Base-by-base conservation (phyloP, 2,888 invertebrate species). In the Lissonota sp. region DNA sequence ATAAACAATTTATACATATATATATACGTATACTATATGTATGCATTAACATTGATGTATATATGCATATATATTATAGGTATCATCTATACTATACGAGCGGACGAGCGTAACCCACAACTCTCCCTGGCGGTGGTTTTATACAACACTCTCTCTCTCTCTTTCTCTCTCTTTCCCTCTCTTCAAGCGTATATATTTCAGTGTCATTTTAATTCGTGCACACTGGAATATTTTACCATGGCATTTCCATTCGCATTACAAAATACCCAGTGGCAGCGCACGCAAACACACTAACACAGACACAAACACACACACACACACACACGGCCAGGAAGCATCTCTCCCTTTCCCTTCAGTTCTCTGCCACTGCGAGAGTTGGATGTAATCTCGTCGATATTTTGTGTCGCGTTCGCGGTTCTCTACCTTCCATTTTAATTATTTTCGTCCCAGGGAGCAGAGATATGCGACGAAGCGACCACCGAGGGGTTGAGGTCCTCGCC, bases 321-420 rank as follows among this genome's bases (percentile, higher is more conserved):
- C 14, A 40, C 12, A 55, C 5, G 14, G 6, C 53, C 42, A 42
- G 14, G 40, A 10, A 26, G 26, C 26, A 26, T 26, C 26, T 26
- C 26, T 26, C 26, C 26, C 26, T 26, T 26, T 26, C 26, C 26
- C 26, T 26, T 26, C 26, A 3, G 26, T 26, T 26, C 26, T 26
- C 26, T 26, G 26, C 26, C 26, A 26, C 26, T 26, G 26, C 26
- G 75, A 62, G 62, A 62, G 75, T 44, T 44, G 62, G 88, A 88
- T 90, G 90, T 91, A 91, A 91, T 91, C 91, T 91, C 90, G 89
- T 91, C 91, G 91, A 91, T 91, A 91, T 91, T 91, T 92, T 86
- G 89, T 87, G 87, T 88, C 83, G 87, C 87, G 83, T 86, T 83
- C 70, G 73, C 73, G 79, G 62, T 71, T 73, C 40, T 84, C 86